Conservation (phyloP, 2,113 vertebrate species). For the Oryzias curvinotus region DNA sequence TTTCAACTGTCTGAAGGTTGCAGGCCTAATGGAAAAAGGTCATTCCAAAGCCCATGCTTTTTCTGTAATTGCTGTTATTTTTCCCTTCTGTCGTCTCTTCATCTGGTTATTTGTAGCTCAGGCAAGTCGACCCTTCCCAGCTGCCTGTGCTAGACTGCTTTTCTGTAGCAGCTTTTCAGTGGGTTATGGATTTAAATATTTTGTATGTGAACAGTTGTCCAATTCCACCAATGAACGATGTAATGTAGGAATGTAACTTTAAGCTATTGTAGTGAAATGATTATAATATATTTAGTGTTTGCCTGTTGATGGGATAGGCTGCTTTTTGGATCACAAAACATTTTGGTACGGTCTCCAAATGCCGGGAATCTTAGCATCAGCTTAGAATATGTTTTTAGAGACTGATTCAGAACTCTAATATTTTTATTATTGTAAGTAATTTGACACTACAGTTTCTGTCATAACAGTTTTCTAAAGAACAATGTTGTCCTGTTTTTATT, state of each 20-base stretch:
- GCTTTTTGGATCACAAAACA: conserved; percentile 81
- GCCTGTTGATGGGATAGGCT: conserved; percentile 73
- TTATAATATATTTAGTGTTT: conserved; percentile 73
- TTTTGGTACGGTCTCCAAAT: conserved; percentile 81
- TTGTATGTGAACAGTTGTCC: conserved; percentile 59
- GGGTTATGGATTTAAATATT: conserved; percentile 53
- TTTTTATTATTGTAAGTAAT: conserved; percentile 68
- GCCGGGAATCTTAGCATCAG: conserved; percentile 71
- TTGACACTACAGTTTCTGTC: conserved; percentile 76
- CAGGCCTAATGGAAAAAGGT: too few relatives aligned
- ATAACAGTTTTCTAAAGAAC: conserved; percentile 62
- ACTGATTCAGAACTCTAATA: conserved; percentile 69
- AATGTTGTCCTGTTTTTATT: conserved; percentile 30
- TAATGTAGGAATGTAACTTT: conserved; percentile 79
- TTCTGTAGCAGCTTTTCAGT: conserved; percentile 28
- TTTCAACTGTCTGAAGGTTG: too few relatives aligned
- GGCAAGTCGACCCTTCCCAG: neutral
- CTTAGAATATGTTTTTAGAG: conserved; percentile 83
- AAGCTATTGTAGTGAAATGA: conserved; percentile 81
- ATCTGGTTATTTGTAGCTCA: too few relatives aligned
- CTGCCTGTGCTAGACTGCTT: neutral
- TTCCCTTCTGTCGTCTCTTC: too few relatives aligned
- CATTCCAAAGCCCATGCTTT: too few relatives aligned
- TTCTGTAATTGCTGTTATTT: too few relatives aligned
- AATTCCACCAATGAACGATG: conserved; percentile 68